Conservation (phyloP, 2,113 vertebrate genomes). For the Catharus minimus region DNA sequence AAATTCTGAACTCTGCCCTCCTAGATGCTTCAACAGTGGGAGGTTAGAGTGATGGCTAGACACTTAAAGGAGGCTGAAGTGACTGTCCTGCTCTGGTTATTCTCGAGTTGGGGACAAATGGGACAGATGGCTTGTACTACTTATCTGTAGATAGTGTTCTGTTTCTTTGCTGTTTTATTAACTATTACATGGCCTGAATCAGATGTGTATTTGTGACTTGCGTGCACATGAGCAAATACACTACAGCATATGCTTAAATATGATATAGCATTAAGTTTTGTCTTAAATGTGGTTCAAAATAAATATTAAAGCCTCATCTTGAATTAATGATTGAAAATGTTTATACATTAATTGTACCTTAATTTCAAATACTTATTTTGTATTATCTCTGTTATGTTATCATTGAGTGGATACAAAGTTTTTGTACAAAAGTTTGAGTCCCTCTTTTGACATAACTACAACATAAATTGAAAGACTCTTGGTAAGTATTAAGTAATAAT, state of each 20-base stretch:
- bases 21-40: neutral
- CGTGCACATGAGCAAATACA: neutral
- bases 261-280: rapidly evolving
- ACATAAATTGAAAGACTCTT: neutral
- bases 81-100: neutral
- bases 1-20: neutral
- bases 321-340: neutral
- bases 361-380: neutral
- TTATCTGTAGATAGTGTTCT: neutral
- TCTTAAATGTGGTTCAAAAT: neutral
- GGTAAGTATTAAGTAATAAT: neutral
- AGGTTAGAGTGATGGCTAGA: neutral
- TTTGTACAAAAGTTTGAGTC: neutral
- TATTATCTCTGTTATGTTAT: neutral
- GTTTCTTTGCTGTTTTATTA: neutral
- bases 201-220: neutral
- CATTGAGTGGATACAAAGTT: neutral
- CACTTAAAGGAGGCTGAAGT: neutral
- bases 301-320: neutral
- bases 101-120: neutral
- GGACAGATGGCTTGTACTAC: neutral
- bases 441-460: neutral
- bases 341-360: neutral
- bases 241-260: neutral
- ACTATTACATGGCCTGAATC: neutral